Evolutionary conservation across 2,888 invertebrate genomes (phyloP).

Genomic region (Himalopsyche tibetana): DNA sequence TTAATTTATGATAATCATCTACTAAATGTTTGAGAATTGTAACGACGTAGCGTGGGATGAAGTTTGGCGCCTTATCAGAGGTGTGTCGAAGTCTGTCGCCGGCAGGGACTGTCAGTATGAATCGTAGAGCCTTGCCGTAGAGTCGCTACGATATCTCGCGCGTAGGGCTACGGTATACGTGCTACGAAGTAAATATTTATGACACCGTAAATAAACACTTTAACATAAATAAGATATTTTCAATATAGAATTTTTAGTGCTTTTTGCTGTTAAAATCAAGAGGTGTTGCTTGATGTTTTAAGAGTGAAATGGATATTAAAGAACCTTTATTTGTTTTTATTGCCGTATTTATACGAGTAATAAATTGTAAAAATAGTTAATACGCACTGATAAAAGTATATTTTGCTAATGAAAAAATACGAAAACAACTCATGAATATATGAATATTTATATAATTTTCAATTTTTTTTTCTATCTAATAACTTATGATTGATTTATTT

Average conservation of each 20-base stretch:
- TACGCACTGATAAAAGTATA: too few species aligned
- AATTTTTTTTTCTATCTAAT: too few species aligned
- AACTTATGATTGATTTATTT: too few species aligned
- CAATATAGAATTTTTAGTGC: not conserved
- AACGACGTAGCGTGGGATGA: not conserved
- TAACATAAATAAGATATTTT: not conserved
- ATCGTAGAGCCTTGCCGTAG: slow-evolving; percentile 11
- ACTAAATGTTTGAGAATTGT: not conserved
- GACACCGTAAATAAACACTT: slow-evolving; percentile 22
- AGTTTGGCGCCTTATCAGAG: slow-evolving; percentile 34
- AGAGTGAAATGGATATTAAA: not conserved
- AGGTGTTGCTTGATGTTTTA: not conserved
- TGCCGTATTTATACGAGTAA: too few species aligned
- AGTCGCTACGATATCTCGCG: not conserved
- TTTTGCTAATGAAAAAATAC: too few species aligned
- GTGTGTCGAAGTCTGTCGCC: slow-evolving; percentile 9
- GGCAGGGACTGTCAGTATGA: slow-evolving; percentile 5
- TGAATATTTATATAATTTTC: too few species aligned
- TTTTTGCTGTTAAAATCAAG: not conserved
- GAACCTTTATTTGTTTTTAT: too few species aligned
- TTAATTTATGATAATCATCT: not conserved
- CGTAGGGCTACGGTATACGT: not conserved
- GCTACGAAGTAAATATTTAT: slow-evolving; percentile 4
- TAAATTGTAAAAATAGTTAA: too few species aligned
- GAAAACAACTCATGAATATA: too few species aligned